These are phyloP conservation scores for Limnephilus lunatus DNA, from an alignment of 2,888 invertebrate genomes.

Conservation along the genomic window DNA sequence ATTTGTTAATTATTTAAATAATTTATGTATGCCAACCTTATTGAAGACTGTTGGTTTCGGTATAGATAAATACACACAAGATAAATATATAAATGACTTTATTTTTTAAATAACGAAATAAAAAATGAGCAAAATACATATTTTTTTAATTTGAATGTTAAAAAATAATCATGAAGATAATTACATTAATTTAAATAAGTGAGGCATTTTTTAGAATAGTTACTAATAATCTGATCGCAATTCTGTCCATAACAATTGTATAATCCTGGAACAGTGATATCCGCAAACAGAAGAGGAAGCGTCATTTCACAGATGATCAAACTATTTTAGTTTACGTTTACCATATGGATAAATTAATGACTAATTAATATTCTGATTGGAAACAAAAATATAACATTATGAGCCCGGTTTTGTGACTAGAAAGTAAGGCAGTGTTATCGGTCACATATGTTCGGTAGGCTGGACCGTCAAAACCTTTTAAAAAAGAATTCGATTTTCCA, in stretches of 20 bases:
- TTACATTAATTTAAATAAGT: too few species aligned
- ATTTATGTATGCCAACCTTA: too few species aligned
- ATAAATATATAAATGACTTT: too few species aligned
- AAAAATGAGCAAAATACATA: too few species aligned
- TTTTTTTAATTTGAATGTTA: too few species aligned
- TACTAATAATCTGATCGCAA: background rate
- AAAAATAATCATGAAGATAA: too few species aligned
- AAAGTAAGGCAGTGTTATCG: constrained; percentile 8
- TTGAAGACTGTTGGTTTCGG: too few species aligned
- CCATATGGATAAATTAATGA: background rate
- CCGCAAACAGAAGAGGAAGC: background rate
- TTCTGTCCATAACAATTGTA: background rate
- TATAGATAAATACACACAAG: too few species aligned
- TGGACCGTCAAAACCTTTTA: background rate
- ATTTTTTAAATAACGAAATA: too few species aligned
- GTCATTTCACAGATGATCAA: background rate
- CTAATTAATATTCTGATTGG: background rate
- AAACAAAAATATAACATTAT: constrained; percentile 8
- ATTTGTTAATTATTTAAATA: too few species aligned
- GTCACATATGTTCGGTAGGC: background rate
- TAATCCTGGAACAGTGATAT: background rate
- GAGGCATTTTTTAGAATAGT: too few species aligned
- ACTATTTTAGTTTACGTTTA: background rate
- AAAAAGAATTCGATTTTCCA: background rate
- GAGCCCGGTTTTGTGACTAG: background rate